Conservation (phyloP, 2,797 vertebrate species). For the Pogoniulus pusillus region DNA sequence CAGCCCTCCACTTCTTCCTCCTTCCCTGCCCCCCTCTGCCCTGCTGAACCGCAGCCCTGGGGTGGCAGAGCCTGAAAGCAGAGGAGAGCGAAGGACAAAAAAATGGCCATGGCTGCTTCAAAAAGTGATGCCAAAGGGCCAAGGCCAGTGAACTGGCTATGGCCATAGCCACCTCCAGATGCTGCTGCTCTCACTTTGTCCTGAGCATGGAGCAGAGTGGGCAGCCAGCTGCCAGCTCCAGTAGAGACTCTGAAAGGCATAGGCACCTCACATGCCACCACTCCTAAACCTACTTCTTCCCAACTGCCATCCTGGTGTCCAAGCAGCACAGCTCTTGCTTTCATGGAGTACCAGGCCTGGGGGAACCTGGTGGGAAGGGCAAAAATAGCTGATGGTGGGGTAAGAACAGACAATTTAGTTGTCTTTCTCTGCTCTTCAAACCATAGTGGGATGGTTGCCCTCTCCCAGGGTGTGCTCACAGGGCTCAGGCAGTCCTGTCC, state of each 20-base stretch:
- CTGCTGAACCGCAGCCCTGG: background rate
- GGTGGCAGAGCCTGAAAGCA: background rate
- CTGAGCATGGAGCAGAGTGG: fast-evolving
- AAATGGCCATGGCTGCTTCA: background rate
- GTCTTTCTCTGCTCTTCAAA: background rate
- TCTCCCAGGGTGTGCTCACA: background rate
- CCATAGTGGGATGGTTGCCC: background rate
- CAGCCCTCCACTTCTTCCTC: background rate
- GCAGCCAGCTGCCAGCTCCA: background rate
- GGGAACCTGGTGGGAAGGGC: background rate
- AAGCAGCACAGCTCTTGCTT: background rate
- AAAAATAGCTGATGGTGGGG: background rate
- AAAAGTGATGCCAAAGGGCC: background rate
- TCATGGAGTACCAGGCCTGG: background rate
- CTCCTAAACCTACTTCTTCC: background rate
- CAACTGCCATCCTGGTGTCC: background rate
- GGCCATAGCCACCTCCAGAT: background rate
- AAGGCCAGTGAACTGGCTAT: background rate
- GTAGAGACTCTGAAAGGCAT: background rate
- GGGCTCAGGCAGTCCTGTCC: background rate
- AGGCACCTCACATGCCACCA: fast-evolving
- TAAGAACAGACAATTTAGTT: background rate
- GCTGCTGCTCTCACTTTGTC: background rate
- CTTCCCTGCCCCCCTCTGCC: background rate
- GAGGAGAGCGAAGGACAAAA: background rate